Base-by-base conservation (phyloP, 1,140 invertebrate species). In the Chelonus insularis region DNA sequence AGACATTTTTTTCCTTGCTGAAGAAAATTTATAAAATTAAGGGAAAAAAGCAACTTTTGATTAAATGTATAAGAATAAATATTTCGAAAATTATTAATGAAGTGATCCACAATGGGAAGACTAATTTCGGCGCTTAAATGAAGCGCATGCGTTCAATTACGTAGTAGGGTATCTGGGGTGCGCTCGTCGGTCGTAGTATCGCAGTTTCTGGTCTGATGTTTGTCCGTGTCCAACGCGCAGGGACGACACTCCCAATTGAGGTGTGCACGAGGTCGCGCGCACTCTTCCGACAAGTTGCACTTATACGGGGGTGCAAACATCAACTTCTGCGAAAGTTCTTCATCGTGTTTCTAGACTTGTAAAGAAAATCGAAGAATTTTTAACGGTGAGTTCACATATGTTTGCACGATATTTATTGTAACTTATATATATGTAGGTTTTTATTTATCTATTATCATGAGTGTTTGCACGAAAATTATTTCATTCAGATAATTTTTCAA, bases 171-270 rank as follows among this genome's bases (percentile, higher is more conserved):
- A 71, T 74, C 70, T 68, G 68, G 79, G 72, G 71, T 72, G 69
- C 75, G 71, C 69, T 68, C 69, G 67, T 68, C 63, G 70, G 67
- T 71, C 75, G 63, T 73, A 72, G 75, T 76, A 79, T 79, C 77
- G 78, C 78, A 80, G 78, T 80, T 75, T 75, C 78, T 79, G 68
- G 63, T 74, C 76, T 70, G 79, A 80, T 80, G 77, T 80, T 81
- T 81, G 79, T 79, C 72, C 76, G 78, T 75, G 75, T 78, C 76
- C 76, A 78, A 69, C 73, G 74, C 68, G 68, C 67, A 72, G 68
- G 67, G 62, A 69, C 50, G 62, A 41, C 36, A 60, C 34, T 63
- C 60, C 36, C 56, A 45, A 34, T 41, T 51, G 56, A 55, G 60
- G 18, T 64, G 41, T 45, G 48, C 72, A 73, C 69, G 72, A 75